A percentile compares a stretch with the other conserved stretches of the same genome.
Evolutionary conservation across 2,888 invertebrate species (phyloP).

Genomic region (Rhagophthalmus giganteus): DNA sequence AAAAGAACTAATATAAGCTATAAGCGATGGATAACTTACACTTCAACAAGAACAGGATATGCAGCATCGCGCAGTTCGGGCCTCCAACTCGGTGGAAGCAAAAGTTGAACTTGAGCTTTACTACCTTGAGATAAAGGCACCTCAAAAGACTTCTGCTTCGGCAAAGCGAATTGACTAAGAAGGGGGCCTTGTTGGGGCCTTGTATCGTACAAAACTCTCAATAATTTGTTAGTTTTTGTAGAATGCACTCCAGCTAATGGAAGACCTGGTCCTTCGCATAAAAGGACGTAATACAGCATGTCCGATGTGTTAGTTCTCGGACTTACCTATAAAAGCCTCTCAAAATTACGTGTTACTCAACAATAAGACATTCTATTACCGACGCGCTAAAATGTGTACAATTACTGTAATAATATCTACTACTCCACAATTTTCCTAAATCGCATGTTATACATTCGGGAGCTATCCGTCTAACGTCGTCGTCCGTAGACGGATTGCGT

Average conservation of each 20-base stretch:
- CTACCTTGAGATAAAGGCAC: conserved; percentile 84
- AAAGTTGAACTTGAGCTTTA: conserved; percentile 83
- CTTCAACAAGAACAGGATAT: conserved; percentile 86
- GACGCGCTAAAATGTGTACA: conserved; percentile 85
- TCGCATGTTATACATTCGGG: conserved; percentile 88
- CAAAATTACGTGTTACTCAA: not conserved
- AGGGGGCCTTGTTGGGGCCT: conserved; percentile 69
- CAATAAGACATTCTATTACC: conserved; percentile 56
- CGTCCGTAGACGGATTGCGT: conserved; percentile 72
- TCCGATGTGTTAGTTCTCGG: conserved; percentile 44
- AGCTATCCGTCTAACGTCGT: conserved; percentile 68
- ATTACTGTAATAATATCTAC: conserved; percentile 78
- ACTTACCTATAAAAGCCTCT: conserved; percentile 45
- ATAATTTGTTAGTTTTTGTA: conserved; percentile 73
- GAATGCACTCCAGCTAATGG: conserved; percentile 82
- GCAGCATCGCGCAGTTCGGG: conserved; percentile 84
- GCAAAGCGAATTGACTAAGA: conserved; percentile 78
- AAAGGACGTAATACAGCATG: conserved; percentile 69
- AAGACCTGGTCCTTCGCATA: conserved; percentile 90
- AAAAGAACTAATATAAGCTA: no score
- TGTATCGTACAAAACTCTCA: conserved; percentile 77
- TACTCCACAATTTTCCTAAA: conserved; percentile 73
- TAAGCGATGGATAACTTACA: no score
- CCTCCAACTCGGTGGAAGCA: conserved; percentile 86
- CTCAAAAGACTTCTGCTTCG: conserved; percentile 79